Evolutionary conservation across 2,113 vertebrate genomes (phyloP), one percentile per base, ranked within the genome.

Genomic region (Xiphias gladius): DNA sequence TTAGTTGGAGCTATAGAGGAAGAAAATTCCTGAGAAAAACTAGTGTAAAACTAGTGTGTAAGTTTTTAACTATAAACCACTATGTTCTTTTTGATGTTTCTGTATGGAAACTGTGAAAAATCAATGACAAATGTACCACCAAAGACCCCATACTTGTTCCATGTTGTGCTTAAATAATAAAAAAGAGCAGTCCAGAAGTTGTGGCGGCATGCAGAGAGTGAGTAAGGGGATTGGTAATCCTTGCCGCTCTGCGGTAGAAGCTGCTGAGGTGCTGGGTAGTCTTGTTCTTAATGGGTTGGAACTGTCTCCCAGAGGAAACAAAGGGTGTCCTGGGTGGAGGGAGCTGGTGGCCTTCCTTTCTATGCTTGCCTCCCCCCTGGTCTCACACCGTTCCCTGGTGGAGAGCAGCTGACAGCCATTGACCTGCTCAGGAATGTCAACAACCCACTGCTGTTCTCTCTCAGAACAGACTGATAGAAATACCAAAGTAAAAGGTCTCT

Each of bases 161-260:
- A 55, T 73, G 57, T 62, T 48, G 62, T 46, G 37, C 7, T 62
- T 55, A 1, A 43, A 73, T 57, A 41, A 65, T 73, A 68, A 48
- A 65, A 80, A 65, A 66, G 67, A 82, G 71, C 71, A 41, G 54
- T 59, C 30, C 10, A 35, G 43, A 39, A 32, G 73, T 28, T 39
- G 64, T 68, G n/a, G 52, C 66, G 59, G 54, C 26, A 39, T 64
- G 70, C 69, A 64, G 73, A 54, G 63, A 52, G 57, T 37, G 68
- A 73, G 32, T 19, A 85, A 85, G 61, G 81, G 82, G 73, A 83
- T 66, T 85, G 73, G 62, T 76, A 37, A 73, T 73, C 30, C 32
- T 70, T 70, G 41, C 14, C 37, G 35, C 83, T 80, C 46, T 35
- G 35, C 69, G 71, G 77, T 77, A 50, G 52, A 55, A 24, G 32